Percentiles rank a stretch among this genome's conserved stretches.
These are phyloP conservation scores for Crioceris asparagi DNA, from an alignment of 2,888 invertebrate genomes.

Conservation along the genomic window DNA sequence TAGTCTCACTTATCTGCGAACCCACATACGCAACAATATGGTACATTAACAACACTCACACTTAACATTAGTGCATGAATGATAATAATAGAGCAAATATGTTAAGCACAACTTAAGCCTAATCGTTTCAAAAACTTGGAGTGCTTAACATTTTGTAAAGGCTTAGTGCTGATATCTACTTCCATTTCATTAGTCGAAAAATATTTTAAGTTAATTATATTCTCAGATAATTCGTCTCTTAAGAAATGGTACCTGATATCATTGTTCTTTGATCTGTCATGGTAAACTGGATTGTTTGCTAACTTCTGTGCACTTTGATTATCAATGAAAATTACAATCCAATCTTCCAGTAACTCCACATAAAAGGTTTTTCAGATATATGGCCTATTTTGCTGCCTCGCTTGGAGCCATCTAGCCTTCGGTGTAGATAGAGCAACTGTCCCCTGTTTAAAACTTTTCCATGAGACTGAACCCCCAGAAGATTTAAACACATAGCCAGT, in stretches of 20 bases:
- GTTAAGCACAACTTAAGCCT: background rate
- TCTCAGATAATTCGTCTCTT: conserved; percentile 10
- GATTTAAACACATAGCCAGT: too few species aligned
- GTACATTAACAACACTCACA: too few species aligned
- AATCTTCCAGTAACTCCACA: conserved; percentile 8
- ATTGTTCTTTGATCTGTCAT: conserved; percentile 17
- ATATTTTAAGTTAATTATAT: conserved; percentile 10
- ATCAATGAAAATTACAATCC: conserved; percentile 14
- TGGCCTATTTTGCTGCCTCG: too few species aligned
- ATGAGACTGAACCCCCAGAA: too few species aligned
- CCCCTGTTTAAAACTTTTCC: too few species aligned
- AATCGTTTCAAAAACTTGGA: conserved; percentile 1
- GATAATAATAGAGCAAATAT: too few species aligned
- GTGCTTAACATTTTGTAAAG: conserved; percentile 6
- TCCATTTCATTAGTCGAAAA: conserved; percentile 12
- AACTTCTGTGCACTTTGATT: conserved; percentile 18
- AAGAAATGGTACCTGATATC: conserved; percentile 17
- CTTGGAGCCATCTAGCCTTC: too few species aligned
- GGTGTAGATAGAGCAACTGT: too few species aligned
- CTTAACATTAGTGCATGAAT: too few species aligned
- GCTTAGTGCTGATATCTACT: conserved; percentile 17
- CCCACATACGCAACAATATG: too few species aligned
- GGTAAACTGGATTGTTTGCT: conserved; percentile 13
- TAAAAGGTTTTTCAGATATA: conserved; percentile 15
- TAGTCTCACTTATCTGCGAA: too few species aligned